Evolutionary conservation across 92 coral and sea anemone genomes (phyloP).

Genomic region (Epizoanthus ramosus): DNA sequence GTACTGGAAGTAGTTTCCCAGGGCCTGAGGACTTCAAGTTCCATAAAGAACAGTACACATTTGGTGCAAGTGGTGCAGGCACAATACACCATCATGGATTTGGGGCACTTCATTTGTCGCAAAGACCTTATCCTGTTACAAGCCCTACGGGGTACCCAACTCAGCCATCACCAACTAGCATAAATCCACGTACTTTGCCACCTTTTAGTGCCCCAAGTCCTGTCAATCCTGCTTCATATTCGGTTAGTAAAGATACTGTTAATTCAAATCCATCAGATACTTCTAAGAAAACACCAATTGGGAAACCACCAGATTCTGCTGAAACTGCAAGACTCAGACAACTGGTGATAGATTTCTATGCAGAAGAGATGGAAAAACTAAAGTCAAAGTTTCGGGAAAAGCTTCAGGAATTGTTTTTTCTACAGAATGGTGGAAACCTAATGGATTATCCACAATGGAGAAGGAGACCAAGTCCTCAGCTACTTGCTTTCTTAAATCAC

Average conservation of each 20-base stretch:
- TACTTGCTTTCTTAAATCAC: slow-evolving; percentile 69
- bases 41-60: slow-evolving; percentile 76
- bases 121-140: slow-evolving; percentile 63
- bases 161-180: slow-evolving; percentile 69
- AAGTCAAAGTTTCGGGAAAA: slow-evolving; percentile 84
- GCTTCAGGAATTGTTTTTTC: slow-evolving; percentile 91
- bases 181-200: slow-evolving; percentile 71
- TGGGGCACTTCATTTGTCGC: slow-evolving; percentile 65
- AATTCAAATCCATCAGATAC: slow-evolving; percentile 44
- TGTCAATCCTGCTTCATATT: slow-evolving; percentile 66
- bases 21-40: slow-evolving; percentile 59
- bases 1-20: slow-evolving; percentile 46
- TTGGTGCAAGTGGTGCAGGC: slow-evolving; percentile 81
- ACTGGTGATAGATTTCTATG: slow-evolving; percentile 84
- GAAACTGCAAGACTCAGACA: slow-evolving; percentile 83
- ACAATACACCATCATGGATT: slow-evolving; percentile 93
- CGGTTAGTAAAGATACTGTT: slow-evolving; percentile 65
- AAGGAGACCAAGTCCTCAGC: slow-evolving; percentile 78
- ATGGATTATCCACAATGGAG: slow-evolving; percentile 88
- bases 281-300: slow-evolving; percentile 46
- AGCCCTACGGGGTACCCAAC: slow-evolving; percentile 78
- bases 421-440: slow-evolving; percentile 90
- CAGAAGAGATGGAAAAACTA: slow-evolving; percentile 78
- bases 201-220: slow-evolving; percentile 62
- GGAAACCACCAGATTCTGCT: slow-evolving; percentile 74